Evolutionary conservation across 2,797 vertebrate genomes (phyloP), one percentile per base, ranked within the genome.

Genomic region (Etheostoma nigrum): DNA sequence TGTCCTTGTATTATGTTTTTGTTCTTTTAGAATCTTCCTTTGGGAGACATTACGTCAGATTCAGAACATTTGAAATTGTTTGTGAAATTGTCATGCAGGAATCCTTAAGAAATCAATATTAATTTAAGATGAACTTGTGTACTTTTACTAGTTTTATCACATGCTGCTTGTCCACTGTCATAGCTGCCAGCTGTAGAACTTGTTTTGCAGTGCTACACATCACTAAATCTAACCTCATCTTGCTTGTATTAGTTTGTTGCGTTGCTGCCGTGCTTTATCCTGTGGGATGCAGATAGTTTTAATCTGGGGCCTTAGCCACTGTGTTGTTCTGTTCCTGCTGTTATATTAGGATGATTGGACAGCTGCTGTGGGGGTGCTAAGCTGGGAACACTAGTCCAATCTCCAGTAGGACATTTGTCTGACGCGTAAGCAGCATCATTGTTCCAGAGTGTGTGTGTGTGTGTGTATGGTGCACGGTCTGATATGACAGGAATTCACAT

Each of bases 331-430:
- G 51, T 91, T 88, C 81, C 89, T 91, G 92, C 88, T 91, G 87
- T 88, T 89, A 88, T 93, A 92, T 92, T 91, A 91, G 91, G 86
- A 90, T 89, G 91, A 92, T 91, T 93, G 92, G 90, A 91, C 92
- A 93, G 92, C 92, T 91, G 92, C 84, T 92, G 82, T 78, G 77
- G 65, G 77, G 61, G 70, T 58, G 74, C 83, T 90, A 90, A 91
- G 80, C 89, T 85, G 85, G 85, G 67, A 87, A 82, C 75, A 77
- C 79, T 42, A 76, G 81, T 85, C 78, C 80, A 87, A 74, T 81
- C 81, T 89, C 81, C 74, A 81, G 45, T 63, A 74, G 86, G 83
- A 86, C 86, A 77, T 86, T 85, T 82, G 83, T 87, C 65, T 72
- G 68, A 60, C 44, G 42, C 61, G 33, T 36, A 53, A 57, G 23